Evolutionary conservation across 2,797 vertebrate genomes (phyloP).

Genomic region (Sebastes diploproa): DNA sequence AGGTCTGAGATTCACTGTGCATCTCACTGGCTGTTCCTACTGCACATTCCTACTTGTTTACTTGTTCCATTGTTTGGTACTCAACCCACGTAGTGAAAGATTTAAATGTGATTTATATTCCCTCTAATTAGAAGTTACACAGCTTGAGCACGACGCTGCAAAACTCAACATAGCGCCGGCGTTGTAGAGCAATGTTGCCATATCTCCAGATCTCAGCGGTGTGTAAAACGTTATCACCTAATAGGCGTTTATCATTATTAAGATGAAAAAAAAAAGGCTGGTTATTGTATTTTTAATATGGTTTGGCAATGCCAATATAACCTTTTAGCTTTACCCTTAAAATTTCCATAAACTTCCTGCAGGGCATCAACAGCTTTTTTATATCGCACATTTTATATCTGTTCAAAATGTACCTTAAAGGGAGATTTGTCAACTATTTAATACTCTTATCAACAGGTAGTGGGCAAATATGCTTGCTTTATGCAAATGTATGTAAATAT

Average conservation of each 20-base stretch:
- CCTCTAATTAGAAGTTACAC: constrained; percentile 18
- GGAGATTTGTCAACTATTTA: background rate
- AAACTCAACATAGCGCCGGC: background rate
- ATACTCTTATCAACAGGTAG: too few relatives aligned
- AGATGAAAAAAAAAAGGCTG: fast-evolving
- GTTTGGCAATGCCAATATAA: background rate
- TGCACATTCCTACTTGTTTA: background rate
- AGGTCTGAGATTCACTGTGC: background rate
- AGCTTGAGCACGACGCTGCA: background rate
- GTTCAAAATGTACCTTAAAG: background rate
- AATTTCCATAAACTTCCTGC: background rate
- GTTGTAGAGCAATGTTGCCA: background rate
- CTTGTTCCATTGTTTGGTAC: background rate
- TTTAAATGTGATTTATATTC: constrained; percentile 6
- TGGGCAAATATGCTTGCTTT: too few relatives aligned
- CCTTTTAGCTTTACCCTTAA: background rate
- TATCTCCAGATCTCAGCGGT: background rate
- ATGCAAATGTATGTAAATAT: too few relatives aligned
- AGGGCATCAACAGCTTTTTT: background rate
- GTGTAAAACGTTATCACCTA: background rate
- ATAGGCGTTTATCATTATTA: background rate
- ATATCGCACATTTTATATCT: background rate
- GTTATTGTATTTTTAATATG: background rate
- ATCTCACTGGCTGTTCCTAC: background rate
- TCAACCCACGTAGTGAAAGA: background rate